Evolutionary conservation across 2,888 invertebrate species (phyloP).

Genomic region (Cosmia trapezina): DNA sequence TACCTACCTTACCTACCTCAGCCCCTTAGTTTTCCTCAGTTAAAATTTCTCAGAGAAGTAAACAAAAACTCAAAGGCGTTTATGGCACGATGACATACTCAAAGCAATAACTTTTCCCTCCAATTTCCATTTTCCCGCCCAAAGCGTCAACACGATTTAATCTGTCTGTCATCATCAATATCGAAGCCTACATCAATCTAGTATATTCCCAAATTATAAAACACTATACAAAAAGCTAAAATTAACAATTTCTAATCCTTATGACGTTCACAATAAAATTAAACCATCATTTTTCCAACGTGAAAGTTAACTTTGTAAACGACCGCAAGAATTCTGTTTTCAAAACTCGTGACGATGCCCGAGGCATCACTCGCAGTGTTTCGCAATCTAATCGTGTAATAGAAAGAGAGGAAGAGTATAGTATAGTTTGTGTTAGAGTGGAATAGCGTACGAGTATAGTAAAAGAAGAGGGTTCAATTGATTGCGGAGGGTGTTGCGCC

Average conservation of each 20-base stretch:
- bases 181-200: slow-evolving; percentile 83
- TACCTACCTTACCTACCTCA: no score
- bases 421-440: slow-evolving; percentile 64
- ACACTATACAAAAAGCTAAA: slow-evolving; percentile 16
- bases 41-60: slow-evolving; percentile 8
- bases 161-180: slow-evolving; percentile 82
- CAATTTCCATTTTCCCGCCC: slow-evolving; percentile 81
- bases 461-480: slow-evolving; percentile 86
- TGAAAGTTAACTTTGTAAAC: slow-evolving; percentile 59
- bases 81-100: slow-evolving; percentile 13
- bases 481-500: slow-evolving; percentile 87
- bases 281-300: slow-evolving; percentile 2
- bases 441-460: slow-evolving; percentile 72
- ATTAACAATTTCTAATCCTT: slow-evolving; percentile 58
- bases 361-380: slow-evolving; percentile 79
- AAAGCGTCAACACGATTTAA: slow-evolving; percentile 82
- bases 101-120: slow-evolving; percentile 65
- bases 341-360: slow-evolving; percentile 79
- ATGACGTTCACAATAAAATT: slow-evolving; percentile 11
- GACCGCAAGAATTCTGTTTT: slow-evolving; percentile 80
- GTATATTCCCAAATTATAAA: slow-evolving; percentile 64
- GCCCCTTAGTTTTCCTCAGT: not conserved
- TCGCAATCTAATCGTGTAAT: slow-evolving; percentile 79
- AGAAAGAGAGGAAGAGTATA: slow-evolving; percentile 70
- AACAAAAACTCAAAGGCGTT: slow-evolving; percentile 14